Base-by-base conservation (phyloP, 1,140 invertebrate genomes). In the Drosophila subobscura region DNA sequence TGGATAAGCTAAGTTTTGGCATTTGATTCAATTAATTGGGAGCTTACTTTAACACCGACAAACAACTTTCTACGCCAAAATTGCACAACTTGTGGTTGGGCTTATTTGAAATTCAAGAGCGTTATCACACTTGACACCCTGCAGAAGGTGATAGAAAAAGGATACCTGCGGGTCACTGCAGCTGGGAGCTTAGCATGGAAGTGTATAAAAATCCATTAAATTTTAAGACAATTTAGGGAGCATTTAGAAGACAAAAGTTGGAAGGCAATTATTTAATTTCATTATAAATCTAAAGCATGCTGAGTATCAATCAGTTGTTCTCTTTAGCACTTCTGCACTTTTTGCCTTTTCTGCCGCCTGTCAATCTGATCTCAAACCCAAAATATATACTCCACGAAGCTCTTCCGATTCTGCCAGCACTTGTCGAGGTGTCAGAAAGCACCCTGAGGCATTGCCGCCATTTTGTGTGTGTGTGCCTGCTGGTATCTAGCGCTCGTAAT, bases 401-500 rank as follows among this genome's bases (percentile, higher is more conserved):
- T 23, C 22, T 25, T 6, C 8, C 7, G 2, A 14, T 5, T 14
- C 10, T 55, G 2, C 52, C 6, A 12, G 33, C 37, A 8, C 16
- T 54, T 45, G 23, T 23, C 52, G 22, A 37, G 33, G n/a, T 40
- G 37, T 23, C 20, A 49, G 47, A 33, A 52, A 1, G 20, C 49
- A 42, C 55, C 49, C 57, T 23, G 27, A 51, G 58, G 41, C 50
- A 25, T 40, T 25, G 40, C 46, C 41, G 49, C 22, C 65, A 49
- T 25, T 49, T 70, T 47, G 42, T 40, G 51, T 10, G 8, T 10
- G 8, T 33, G 22, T 40, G 12, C 29, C 52, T 44, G 14, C 25
- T 23, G 53, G 47, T 83, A 78, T 84, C 70, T 71, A 47, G 46
- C 57, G 27, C 63, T 49, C 40, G 72, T 64, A 75, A 84, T 84